Conservation (phyloP, 2,113 vertebrate genomes). For the Monopterus albus region DNA sequence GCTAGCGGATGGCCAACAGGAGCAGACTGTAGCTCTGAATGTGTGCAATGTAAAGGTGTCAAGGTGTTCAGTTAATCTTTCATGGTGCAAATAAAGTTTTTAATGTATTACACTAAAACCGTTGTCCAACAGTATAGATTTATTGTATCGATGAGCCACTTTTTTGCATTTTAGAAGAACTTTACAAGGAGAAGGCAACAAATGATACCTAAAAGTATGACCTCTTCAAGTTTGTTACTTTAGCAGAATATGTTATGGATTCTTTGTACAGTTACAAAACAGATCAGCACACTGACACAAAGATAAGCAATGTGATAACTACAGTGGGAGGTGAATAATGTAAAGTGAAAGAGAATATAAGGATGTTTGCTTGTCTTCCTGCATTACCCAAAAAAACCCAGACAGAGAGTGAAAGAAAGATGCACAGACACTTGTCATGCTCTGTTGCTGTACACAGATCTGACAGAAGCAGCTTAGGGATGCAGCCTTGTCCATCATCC, state of each 20-base stretch:
- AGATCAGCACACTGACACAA: too few relatives aligned
- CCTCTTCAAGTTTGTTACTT: background rate
- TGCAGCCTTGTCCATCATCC: slow-evolving; percentile 64
- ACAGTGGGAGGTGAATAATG: background rate
- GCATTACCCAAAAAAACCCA: slow-evolving; percentile 51
- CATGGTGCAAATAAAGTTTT: slow-evolving; percentile 25
- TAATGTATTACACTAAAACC: background rate
- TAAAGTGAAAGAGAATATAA: background rate
- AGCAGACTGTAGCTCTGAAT: slow-evolving; percentile 17
- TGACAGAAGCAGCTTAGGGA: slow-evolving; percentile 73
- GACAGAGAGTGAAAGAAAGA: slow-evolving; percentile 31
- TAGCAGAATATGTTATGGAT: background rate
- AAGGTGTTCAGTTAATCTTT: slow-evolving; percentile 7
- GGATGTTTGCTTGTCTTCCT: slow-evolving; percentile 44
- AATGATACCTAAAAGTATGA: slow-evolving; percentile 3
- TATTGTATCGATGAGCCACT: background rate
- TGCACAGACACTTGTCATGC: slow-evolving; percentile 58
- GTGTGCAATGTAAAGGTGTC: slow-evolving; percentile 24
- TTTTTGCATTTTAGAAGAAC: background rate
- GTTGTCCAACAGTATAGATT: background rate
- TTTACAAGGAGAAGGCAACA: background rate
- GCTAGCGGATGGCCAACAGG: slow-evolving; percentile 35
- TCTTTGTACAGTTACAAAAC: too few relatives aligned
- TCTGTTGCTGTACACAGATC: slow-evolving; percentile 47
- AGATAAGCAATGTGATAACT: slow-evolving; percentile 17